A percentile compares a stretch with the other conserved stretches of the same genome.
Evolutionary conservation across 2,113 vertebrate species (phyloP).

Genomic region (Neotoma lepida): DNA sequence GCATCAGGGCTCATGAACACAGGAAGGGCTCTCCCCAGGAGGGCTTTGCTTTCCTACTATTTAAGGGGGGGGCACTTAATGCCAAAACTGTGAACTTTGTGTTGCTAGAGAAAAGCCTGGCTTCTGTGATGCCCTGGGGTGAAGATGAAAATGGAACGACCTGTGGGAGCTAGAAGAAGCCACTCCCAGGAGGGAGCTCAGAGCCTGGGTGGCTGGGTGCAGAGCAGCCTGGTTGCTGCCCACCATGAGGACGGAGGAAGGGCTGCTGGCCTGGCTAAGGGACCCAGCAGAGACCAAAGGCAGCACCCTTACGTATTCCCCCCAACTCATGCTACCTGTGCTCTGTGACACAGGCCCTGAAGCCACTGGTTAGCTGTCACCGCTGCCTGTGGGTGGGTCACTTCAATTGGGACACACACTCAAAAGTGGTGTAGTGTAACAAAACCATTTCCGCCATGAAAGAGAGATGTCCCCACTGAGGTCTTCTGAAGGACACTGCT

Average conservation of each 20-base stretch:
- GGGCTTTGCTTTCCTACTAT: background rate
- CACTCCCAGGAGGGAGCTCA: background rate
- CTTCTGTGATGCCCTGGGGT: background rate
- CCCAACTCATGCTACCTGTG: accelerated
- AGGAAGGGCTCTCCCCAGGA: background rate
- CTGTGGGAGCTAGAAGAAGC: background rate
- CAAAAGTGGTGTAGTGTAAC: too few species aligned
- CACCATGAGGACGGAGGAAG: background rate
- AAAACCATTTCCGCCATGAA: accelerated
- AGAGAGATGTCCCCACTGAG: background rate
- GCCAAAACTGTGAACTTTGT: background rate
- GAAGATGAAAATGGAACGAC: background rate
- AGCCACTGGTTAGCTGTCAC: too few species aligned
- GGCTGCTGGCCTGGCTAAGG: background rate
- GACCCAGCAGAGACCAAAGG: background rate
- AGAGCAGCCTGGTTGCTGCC: too few species aligned
- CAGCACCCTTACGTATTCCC: background rate
- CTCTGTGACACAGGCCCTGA: background rate
- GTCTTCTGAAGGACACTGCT: too few species aligned
- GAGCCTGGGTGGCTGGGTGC: too few species aligned
- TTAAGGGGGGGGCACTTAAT: background rate
- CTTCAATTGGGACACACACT: background rate
- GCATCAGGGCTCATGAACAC: background rate
- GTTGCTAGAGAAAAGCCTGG: background rate
- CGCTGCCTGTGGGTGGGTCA: background rate